Evolutionary conservation across 2,888 invertebrate genomes (phyloP), one percentile per base, ranked within the genome.

Genomic region (Hirtodrosophila alboralis): DNA sequence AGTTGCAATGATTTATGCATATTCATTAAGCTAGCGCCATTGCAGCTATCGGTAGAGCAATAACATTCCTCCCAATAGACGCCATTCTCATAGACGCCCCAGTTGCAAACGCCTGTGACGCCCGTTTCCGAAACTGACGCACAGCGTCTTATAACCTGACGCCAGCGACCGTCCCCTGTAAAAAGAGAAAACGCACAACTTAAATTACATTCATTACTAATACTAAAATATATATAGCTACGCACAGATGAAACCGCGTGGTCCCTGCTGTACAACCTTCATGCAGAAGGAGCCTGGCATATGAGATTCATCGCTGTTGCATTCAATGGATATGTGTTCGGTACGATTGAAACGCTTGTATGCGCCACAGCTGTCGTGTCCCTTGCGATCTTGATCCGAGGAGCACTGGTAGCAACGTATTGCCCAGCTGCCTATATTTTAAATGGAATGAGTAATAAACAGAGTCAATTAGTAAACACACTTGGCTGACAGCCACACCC

Each of bases 31-130:
- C 44, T 26, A 12, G 87, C 71, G 6, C 73, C 79, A 65, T 98
- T 98, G 89, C 98, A 98, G 68, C 95, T 95, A 87, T 98, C 97
- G 57, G 94, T 93, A 0, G 97, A 95, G 89, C 98, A 98, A 87
- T 98, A 98, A 86, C 98, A 98, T 86, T 98, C 97, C 89, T 98
- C 98, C 96, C 97, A 97, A 89, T 98, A 98, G 0, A 96, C 96
- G 2, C 98, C 98, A 79, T 98, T 98, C 70, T 96, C 95, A 77
- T 96, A 94, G 51, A 98, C 96, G 12, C 97, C 96, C 98, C 98
- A 98, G 88, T 98, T 97, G 87, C 98, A 98, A 0, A 98, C 98
- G 49, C 97, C 97, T 0, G 98, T 97, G 0, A 97, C 96, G 63
- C 97, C 97, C 1, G 95, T 96, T 75, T 96, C 96, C 0, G 97